phyloP scores from a whole-genome alignment of 23 tunicate species.

The Oikopleura dioica region DNA sequence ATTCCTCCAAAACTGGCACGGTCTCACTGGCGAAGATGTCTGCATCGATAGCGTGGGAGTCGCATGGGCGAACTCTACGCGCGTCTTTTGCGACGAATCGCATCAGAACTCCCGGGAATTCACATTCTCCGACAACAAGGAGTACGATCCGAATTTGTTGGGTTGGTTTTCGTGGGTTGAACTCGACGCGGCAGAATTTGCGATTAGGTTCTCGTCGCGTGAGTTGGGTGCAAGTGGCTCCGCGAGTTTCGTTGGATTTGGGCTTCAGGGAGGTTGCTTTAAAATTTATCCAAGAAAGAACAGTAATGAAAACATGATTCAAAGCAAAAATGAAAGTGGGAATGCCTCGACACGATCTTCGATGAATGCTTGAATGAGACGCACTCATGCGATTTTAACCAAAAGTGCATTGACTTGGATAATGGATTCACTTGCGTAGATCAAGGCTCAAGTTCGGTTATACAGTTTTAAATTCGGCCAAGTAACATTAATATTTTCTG shows the following conservation, averaged over 20 bases:
- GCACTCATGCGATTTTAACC: not conserved
- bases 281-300: too few species aligned
- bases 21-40: not conserved
- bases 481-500: not conserved
- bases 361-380: not conserved
- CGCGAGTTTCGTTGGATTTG: not conserved
- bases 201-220: not conserved
- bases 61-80: not conserved
- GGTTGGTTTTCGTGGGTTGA: not conserved
- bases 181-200: not conserved
- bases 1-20: not conserved
- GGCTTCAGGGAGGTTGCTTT: too few species aligned
- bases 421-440: not conserved
- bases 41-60: not conserved
- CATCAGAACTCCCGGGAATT: not conserved
- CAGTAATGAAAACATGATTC: too few species aligned
- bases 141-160: not conserved
- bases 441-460: not conserved
- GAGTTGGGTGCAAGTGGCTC: not conserved
- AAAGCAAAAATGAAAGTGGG: too few species aligned
- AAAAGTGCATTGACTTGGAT: not conserved
- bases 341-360: not conserved
- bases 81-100: not conserved
- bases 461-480: not conserved
- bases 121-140: not conserved